Evolutionary conservation across 2,113 vertebrate species (phyloP).

Genomic region (Alligator mississippiensis): DNA sequence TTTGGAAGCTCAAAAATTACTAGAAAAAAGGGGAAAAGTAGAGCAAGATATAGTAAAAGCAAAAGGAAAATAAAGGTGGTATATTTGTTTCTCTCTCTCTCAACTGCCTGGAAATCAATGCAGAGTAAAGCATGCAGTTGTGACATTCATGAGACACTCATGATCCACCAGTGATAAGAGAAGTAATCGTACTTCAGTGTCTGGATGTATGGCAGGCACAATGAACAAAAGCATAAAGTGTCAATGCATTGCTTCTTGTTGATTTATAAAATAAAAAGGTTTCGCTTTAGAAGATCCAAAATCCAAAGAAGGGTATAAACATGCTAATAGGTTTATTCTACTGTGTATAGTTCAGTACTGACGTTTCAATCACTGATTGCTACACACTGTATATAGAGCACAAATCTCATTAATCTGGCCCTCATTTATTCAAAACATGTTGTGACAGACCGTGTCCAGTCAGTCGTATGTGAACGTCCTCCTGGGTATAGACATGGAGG

Average conservation of each 20-base stretch:
- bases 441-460: background rate
- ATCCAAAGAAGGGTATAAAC: background rate
- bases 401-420: background rate
- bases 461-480: background rate
- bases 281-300: background rate
- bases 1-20: background rate
- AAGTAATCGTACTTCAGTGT: background rate
- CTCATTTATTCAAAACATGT: background rate
- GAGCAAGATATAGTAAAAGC: background rate
- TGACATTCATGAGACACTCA: background rate
- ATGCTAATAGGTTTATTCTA: background rate
- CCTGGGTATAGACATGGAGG: background rate
- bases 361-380: background rate
- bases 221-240: background rate
- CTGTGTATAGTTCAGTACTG: background rate
- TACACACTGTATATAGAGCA: background rate
- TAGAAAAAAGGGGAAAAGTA: background rate
- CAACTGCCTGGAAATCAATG: background rate
- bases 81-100: background rate
- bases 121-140: background rate
- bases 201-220: background rate
- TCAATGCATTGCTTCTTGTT: background rate
- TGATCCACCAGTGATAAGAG: background rate
- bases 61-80: background rate
- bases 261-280: fast-evolving